Evolutionary conservation across 2,113 vertebrate genomes (phyloP), one percentile per base, ranked within the genome.

Genomic region (Neomonachus schauinslandi): DNA sequence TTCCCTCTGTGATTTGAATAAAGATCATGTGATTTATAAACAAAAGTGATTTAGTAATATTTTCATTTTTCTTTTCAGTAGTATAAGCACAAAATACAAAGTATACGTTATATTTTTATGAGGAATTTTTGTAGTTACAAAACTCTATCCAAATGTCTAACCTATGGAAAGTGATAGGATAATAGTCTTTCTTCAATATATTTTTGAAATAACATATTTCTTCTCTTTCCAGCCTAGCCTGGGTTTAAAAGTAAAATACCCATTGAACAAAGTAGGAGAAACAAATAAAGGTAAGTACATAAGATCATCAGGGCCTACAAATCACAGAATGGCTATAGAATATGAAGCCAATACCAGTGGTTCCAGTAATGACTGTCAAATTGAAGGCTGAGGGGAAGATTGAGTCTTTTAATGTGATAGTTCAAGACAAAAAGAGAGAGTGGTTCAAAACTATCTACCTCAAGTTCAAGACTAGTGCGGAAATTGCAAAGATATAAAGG

Each of bases 141-240:
- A 93, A 76, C 69, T 95, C 33, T 95, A 76, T 51, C 39, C 63
- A 88, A 8, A 88, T 55, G 2, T 69, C n/a, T 88, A 72, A 87
- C 3, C 9, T 5, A 80, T 21, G 21, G 71, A 86, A 90, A 96
- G 1, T 79, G 22, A 88, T 71, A n/a, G 72, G 46, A 94, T 65
- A 71, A 88, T 49, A 88, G 74, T 1, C 2, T 59, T 55, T 80
- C 39, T 74, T 79, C 19, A 49, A 8, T 19, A 33, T 79, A 90
- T 63, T 92, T 92, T 91, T 83, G 21, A 92, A 97, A 61, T 67
- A 33, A 82, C 1, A 39, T 53, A 80, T 87, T 72, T 87, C 63
- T 59, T 88, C 26, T 91, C 39, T 83, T 5, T 24, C 4, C 51
- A 91, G 55, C 15, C 6, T 6, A 93, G 11, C 24, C 51, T 46